Conservation (phyloP, 2,888 invertebrate genomes). For the Bellardia bayeri region DNA sequence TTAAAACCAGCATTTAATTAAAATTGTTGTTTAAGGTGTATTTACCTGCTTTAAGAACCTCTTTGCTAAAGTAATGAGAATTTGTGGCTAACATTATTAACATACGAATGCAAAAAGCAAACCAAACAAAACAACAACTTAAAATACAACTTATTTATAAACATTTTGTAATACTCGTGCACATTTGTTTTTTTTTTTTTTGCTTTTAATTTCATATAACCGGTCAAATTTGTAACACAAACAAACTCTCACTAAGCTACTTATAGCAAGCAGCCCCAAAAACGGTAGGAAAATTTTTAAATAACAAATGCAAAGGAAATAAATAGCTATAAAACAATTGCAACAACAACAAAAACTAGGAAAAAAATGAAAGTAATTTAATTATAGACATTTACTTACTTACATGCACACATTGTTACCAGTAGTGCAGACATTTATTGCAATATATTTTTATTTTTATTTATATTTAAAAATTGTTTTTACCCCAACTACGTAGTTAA, state of each 20-base stretch:
- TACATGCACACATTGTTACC: not conserved
- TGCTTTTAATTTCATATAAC: slow-evolving; percentile 11
- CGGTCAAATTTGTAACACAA: slow-evolving; percentile 26
- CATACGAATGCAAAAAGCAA: not conserved
- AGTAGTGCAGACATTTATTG: slow-evolving; percentile 7
- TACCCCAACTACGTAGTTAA: not conserved
- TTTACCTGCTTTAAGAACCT: slow-evolving; percentile 70
- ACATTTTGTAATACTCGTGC: not conserved
- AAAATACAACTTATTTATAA: slow-evolving; percentile 6
- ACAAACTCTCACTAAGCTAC: slow-evolving; percentile 42
- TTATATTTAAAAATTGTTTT: not conserved
- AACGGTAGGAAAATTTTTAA: slow-evolving; percentile 7
- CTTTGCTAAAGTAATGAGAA: slow-evolving; percentile 60
- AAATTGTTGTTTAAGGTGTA: slow-evolving; percentile 65
- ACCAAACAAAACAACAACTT: not conserved
- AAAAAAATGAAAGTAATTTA: slow-evolving; percentile 63
- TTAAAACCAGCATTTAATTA: slow-evolving; percentile 62
- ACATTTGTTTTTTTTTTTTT: not conserved
- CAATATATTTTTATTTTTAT: not conserved
- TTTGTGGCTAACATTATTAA: slow-evolving; percentile 27
- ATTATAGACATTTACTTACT: slow-evolving; percentile 21
- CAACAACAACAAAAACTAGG: not conserved
- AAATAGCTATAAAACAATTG: not conserved
- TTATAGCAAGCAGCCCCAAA: not conserved
- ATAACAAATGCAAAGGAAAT: slow-evolving; percentile 57